Conservation (phyloP, 2,888 invertebrate species). For the Pyrochroa serraticornis region DNA sequence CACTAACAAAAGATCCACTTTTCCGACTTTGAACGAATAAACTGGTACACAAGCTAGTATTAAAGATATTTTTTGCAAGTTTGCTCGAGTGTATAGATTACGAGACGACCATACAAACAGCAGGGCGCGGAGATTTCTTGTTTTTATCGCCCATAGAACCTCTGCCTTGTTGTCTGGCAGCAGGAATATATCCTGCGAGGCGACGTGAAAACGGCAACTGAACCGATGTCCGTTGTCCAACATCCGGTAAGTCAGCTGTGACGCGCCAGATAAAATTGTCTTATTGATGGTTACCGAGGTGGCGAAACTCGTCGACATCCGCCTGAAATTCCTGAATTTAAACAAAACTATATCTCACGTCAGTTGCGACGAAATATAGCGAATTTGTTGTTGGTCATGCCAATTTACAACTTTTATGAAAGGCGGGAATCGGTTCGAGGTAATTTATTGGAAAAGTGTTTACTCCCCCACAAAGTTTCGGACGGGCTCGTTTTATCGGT, state of each 20-base stretch:
- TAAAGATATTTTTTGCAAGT: slow-evolving; percentile 23
- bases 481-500: slow-evolving; percentile 2
- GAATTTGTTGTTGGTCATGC: slow-evolving; percentile 5
- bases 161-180: no score
- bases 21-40: neutral
- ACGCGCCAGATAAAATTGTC: slow-evolving; percentile 11
- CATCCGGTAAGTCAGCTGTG: slow-evolving; percentile 19
- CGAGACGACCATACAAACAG: slow-evolving; percentile 14
- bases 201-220: slow-evolving; percentile 9
- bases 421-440: neutral
- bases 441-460: slow-evolving; percentile 26
- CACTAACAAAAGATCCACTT: neutral
- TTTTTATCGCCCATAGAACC: neutral
- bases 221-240: slow-evolving; percentile 6
- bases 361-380: no score
- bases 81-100: slow-evolving; percentile 26
- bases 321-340: no score
- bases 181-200: slow-evolving; percentile 10
- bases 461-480: slow-evolving; percentile 20
- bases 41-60: neutral
- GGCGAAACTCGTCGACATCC: slow-evolving; percentile 1
- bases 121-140: slow-evolving; percentile 12
- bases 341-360: no score
- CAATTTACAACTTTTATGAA: slow-evolving; percentile 15
- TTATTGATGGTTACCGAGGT: slow-evolving; percentile 17